Evolutionary conservation across 2,113 vertebrate species (phyloP).

Genomic region (Heliornis fulica): DNA sequence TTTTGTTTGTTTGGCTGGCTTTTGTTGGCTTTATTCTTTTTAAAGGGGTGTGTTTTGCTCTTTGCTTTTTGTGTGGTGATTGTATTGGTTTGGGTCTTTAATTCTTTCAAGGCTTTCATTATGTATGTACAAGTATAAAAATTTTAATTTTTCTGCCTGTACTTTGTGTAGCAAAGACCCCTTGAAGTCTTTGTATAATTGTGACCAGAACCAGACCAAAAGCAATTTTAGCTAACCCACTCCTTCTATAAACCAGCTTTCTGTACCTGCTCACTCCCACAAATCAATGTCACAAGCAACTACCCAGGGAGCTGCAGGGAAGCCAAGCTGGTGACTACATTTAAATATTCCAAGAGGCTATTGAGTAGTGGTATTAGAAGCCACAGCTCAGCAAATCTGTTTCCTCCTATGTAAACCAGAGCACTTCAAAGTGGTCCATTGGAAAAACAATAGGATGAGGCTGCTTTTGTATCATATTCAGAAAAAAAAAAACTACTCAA

Average conservation of each 20-base stretch:
- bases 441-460: background rate
- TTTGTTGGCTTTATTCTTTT: background rate
- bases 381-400: background rate
- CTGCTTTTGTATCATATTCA: background rate
- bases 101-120: background rate
- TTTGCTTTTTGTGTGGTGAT: background rate
- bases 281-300: slow-evolving; percentile 49
- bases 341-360: slow-evolving; percentile 35
- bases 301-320: slow-evolving; percentile 36
- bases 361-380: background rate
- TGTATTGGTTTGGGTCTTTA: background rate
- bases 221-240: background rate
- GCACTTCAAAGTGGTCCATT: background rate
- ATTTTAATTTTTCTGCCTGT: background rate
- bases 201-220: background rate
- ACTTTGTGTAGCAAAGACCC: background rate
- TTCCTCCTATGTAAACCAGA: background rate
- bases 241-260: slow-evolving; percentile 35
- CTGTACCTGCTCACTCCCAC: background rate
- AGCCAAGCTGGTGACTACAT: slow-evolving; percentile 35
- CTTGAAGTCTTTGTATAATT: background rate
- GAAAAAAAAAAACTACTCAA: background rate
- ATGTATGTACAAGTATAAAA: rapidly evolving
- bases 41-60: background rate
- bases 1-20: background rate